Evolutionary conservation across 2,888 invertebrate genomes (phyloP).

Genomic region (Tuberolachnus salignus): DNA sequence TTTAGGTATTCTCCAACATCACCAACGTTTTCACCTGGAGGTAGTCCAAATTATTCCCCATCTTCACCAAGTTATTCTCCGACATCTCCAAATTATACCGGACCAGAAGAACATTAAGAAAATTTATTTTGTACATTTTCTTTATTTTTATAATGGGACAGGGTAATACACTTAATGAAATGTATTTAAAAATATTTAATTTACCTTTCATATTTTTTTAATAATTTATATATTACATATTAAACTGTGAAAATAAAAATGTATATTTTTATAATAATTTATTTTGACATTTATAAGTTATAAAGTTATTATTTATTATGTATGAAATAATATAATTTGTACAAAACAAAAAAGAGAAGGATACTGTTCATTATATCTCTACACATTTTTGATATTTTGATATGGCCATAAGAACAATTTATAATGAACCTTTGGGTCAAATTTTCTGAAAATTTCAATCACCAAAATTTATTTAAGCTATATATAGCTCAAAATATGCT

Average conservation of each 20-base stretch:
- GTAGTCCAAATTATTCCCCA: constrained; percentile 79
- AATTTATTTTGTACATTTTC: not conserved
- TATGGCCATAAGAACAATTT: too few species aligned
- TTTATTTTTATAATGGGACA: constrained; percentile 14
- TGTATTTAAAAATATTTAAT: constrained; percentile 1
- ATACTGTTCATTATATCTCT: too few species aligned
- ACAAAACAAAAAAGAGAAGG: too few species aligned
- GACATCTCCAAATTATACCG: constrained; percentile 69
- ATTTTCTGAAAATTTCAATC: too few species aligned
- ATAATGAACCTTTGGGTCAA: too few species aligned
- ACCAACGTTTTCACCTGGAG: constrained; percentile 75
- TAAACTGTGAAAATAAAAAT: not conserved
- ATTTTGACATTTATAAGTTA: not conserved
- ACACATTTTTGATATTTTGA: constrained; percentile 22
- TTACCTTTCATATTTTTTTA: not conserved
- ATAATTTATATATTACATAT: constrained; percentile 1
- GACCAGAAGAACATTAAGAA: constrained; percentile 25
- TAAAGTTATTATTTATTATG: not conserved
- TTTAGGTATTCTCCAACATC: constrained; percentile 68
- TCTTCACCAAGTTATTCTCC: constrained; percentile 78
- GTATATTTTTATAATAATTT: constrained; percentile 5
- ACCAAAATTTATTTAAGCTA: too few species aligned
- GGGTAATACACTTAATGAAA: constrained; percentile 10
- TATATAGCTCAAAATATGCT: too few species aligned
- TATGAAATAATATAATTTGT: not conserved